Evolutionary conservation across 2,888 invertebrate species (phyloP).

Genomic region (Ypsolopha sequella): DNA sequence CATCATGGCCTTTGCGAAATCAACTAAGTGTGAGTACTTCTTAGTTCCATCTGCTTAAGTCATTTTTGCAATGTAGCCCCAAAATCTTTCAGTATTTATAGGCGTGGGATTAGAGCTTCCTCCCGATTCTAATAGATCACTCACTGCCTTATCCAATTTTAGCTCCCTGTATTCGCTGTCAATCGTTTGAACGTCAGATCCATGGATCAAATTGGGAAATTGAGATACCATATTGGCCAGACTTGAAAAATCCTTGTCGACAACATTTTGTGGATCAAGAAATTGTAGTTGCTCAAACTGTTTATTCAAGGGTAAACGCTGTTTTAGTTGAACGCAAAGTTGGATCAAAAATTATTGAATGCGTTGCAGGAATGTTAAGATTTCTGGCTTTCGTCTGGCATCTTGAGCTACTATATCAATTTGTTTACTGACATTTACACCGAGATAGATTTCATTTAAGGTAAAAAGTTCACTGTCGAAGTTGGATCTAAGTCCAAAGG

Average conservation of each 20-base stretch:
- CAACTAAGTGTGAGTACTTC: too few species aligned
- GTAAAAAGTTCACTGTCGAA: too few species aligned
- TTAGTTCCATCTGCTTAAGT: constrained; percentile 2
- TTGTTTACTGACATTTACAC: too few species aligned
- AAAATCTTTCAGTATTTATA: constrained; percentile 1
- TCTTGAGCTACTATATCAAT: too few species aligned
- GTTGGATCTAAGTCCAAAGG: too few species aligned
- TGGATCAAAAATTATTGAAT: constrained; percentile 6
- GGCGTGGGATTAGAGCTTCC: background rate
- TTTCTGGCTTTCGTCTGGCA: constrained; percentile 4
- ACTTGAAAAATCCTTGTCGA: constrained; percentile 1
- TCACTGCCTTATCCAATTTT: constrained; percentile 1
- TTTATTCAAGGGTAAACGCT: constrained; percentile 4
- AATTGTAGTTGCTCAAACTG: background rate
- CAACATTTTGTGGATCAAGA: constrained; percentile 1
- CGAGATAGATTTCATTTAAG: too few species aligned
- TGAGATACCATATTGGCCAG: constrained; percentile 1
- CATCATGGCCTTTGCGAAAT: too few species aligned
- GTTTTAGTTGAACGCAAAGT: constrained; percentile 6
- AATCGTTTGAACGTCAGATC: background rate
- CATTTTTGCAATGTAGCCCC: constrained; percentile 3
- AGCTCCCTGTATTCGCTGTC: background rate
- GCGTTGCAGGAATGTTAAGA: constrained; percentile 5
- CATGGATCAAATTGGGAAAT: background rate
- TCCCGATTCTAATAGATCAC: constrained; percentile 1